Base-by-base conservation (phyloP, 2,113 vertebrate genomes). In the Thinocorus orbignyianus region DNA sequence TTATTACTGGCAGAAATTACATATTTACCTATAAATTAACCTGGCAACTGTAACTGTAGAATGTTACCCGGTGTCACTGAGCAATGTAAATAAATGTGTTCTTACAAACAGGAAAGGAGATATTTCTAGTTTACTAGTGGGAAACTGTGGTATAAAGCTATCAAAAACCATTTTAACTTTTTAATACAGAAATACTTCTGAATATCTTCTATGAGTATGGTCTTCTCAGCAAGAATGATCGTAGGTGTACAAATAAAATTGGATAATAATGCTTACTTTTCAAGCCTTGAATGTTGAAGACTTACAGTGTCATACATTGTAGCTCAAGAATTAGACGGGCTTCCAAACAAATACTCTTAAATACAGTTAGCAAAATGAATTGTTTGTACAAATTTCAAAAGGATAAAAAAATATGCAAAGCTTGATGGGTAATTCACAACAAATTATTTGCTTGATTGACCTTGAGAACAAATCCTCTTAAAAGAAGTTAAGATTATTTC, bases 21-120 rank as follows among this genome's bases (percentile, higher is more conserved):
- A 33, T 7, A 13, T 72, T 93, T 68, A 30, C 54, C 35, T 77
- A 4, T 49, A 61, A 86, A 77, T 61, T 91, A 51, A 57, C 9
- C 14, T 74, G 13, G 4, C 0, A 0, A 30, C 11, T 46, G 3
- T 81, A n/a, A 58, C 12, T 41, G 22, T 57, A 19, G 13, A 88
- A 83, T 80, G 30, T 22, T 82, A 46, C 46, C 55, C 25, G 26
- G 3, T 39, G 13, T 42, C 37, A 61, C 28, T 54, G 10, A 70
- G 19, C 41, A 65, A 65, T 15, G 19, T 51, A 69, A 60, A 68
- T 7, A 41, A 55, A 55, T 5, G 2, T 18, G n/a, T 77, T 76
- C 22, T 46, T 51, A 37, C 17, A 84, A 65, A 41, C 7, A 58
- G 17, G 17, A 89, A 54, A 69, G 26, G 7, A 77, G 16, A 5